Evolutionary conservation across 1,140 invertebrate species (phyloP), one percentile per base, ranked within the genome.

Genomic region (Zaprionus vittiger): DNA sequence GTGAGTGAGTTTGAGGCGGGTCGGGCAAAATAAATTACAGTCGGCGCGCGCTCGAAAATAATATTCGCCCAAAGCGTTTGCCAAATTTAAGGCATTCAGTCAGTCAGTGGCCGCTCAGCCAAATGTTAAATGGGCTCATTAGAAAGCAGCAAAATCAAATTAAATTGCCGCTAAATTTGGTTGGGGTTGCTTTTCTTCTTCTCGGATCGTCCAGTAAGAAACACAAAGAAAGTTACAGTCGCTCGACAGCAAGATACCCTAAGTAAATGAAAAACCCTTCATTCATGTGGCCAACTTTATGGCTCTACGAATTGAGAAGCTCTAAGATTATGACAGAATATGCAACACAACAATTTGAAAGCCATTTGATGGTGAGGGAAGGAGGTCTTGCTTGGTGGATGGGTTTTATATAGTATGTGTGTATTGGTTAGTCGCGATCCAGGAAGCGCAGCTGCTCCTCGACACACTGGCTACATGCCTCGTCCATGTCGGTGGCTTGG

Each of bases 91-190:
- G 57, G 47, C 28, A n/a, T 31, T 17, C 62, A 52, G 11, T 52
- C 11, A 64, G 34, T 34, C 26, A 69, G 22, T 61, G 38, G 37
- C 12, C 64, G 37, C 54, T 55, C 54, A 52, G 72, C 77, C 82
- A 85, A 85, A 84, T 83, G 82, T 83, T 83, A 74, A 81, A 84
- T 83, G 67, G 79, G 57, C 81, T 85, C 74, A 85, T 85, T 84
- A 81, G 66, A 79, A 38, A 56, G 65, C 67, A 49, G 49, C 24
- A 49, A 79, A 75, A 81, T 85, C 69, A 78, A 84, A 85, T 84
- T 71, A 83, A 85, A 81, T 83, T 74, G 47, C 44, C 57, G 37
- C 38, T 55, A 15, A 17, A 63, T 26, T 37, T 20, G 26, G 47
- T 2, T 1, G 41, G 41, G 41, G 41, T 41, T 41, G 5, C 15